These are phyloP conservation scores for Chloropsis hardwickii DNA, from an alignment of 2,113 vertebrate species.

Conservation along the genomic window DNA sequence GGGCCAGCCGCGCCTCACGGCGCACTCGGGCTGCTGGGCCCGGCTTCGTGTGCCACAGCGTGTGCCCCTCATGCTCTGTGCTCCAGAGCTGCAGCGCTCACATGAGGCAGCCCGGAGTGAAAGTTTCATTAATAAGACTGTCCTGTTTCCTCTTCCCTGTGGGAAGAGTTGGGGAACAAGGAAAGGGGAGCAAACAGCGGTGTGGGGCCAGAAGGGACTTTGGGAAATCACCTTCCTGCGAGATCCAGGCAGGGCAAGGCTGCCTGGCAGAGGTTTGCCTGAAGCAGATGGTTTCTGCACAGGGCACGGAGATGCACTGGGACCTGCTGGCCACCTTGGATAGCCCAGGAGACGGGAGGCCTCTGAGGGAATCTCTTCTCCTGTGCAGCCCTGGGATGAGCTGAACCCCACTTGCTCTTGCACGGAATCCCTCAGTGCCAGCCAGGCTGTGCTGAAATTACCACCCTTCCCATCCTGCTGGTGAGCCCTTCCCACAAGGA, in stretches of 20 bases:
- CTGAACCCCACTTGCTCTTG: rapidly evolving
- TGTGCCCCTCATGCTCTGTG: rapidly evolving
- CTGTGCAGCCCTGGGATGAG: not conserved
- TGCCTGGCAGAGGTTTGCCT: not conserved
- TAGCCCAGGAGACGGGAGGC: not conserved
- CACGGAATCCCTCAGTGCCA: rapidly evolving
- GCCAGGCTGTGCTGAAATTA: not conserved
- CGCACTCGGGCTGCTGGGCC: rapidly evolving
- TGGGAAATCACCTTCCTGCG: rapidly evolving
- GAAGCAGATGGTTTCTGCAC: not conserved
- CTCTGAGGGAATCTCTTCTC: not conserved
- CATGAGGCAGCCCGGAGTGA: not conserved
- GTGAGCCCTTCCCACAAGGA: rapidly evolving
- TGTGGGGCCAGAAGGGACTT: not conserved
- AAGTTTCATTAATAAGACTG: not conserved
- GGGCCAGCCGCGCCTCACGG: rapidly evolving
- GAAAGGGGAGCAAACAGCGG: not conserved
- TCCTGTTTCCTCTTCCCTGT: not conserved
- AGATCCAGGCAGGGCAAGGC: not conserved
- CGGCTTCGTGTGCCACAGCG: rapidly evolving
- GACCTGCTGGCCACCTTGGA: too few species aligned
- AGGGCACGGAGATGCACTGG: rapidly evolving
- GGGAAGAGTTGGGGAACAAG: not conserved
- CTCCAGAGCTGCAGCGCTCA: rapidly evolving
- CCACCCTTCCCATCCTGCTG: not conserved